These are phyloP conservation scores for Gallinago media DNA, from an alignment of 2,113 vertebrate species.

Conservation along the genomic window DNA sequence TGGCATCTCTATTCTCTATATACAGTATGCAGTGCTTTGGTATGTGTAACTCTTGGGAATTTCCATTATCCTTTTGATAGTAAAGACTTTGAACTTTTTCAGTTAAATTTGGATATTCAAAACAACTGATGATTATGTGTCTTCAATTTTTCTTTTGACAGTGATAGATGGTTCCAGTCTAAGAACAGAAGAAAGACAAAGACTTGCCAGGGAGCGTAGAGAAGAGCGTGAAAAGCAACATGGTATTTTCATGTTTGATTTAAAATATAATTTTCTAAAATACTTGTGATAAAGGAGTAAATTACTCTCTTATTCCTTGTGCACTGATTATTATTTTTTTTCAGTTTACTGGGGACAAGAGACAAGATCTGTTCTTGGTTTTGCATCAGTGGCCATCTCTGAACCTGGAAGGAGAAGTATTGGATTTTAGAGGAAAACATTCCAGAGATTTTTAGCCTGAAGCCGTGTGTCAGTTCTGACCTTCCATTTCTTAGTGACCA, in stretches of 20 bases:
- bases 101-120: neutral
- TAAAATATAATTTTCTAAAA: neutral
- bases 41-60: neutral
- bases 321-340: neutral
- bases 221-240: constrained; percentile 89
- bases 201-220: constrained; percentile 90
- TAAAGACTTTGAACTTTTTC: neutral
- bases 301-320: neutral
- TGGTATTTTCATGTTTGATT: constrained; percentile 76
- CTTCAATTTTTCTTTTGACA: constrained; percentile 65
- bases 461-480: neutral
- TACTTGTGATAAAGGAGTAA: neutral
- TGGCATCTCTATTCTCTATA: neutral
- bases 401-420: neutral
- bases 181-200: constrained; percentile 89
- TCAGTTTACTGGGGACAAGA: neutral
- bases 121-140: neutral
- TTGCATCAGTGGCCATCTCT: neutral
- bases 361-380: neutral
- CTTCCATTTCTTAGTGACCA: neutral
- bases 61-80: neutral
- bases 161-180: constrained; percentile 90
- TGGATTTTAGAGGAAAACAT: neutral
- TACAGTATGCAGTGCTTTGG: neutral
- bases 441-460: neutral